These are phyloP conservation scores for Mus pahari DNA, from an alignment of 2,113 vertebrate genomes.

Conservation along the genomic window DNA sequence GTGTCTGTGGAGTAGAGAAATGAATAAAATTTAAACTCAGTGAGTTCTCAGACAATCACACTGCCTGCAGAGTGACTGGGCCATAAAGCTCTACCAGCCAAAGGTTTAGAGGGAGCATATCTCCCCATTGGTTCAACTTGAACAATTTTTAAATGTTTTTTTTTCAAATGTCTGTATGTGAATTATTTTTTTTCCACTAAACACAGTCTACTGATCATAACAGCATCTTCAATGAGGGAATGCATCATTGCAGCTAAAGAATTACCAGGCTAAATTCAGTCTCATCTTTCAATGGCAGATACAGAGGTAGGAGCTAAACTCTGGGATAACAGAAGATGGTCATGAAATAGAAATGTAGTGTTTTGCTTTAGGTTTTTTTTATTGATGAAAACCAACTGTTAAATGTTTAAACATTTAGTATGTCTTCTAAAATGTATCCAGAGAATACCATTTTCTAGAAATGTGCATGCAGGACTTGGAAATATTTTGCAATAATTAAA, in stretches of 20 bases:
- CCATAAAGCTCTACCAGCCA: background rate
- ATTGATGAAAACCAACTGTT: background rate
- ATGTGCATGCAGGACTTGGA: background rate
- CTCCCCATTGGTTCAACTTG: background rate
- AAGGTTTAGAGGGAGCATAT: background rate
- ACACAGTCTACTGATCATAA: slow-evolving; percentile 46
- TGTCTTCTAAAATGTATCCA: background rate
- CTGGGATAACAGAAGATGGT: background rate
- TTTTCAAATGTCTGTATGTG: slow-evolving; percentile 32
- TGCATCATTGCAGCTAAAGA: background rate
- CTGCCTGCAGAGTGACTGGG: background rate
- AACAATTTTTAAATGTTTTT: slow-evolving; percentile 44
- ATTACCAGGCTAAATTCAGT: slow-evolving; percentile 29
- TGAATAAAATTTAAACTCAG: slow-evolving; percentile 20
- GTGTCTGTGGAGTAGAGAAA: background rate
- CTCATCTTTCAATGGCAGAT: slow-evolving; percentile 44
- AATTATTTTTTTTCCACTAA: slow-evolving; percentile 42
- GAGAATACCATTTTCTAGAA: slow-evolving; percentile 43
- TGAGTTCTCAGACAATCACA: background rate
- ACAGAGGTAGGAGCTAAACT: background rate
- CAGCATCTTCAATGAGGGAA: slow-evolving; percentile 34
- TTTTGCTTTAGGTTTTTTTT: background rate
- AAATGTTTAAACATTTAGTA: background rate
- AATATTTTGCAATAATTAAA: slow-evolving; percentile 24
- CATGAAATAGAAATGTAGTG: background rate